A percentile compares a stretch with the other conserved stretches of the same genome.
Evolutionary conservation across 2,113 vertebrate genomes (phyloP).

Genomic region (Odontophorus gujanensis): DNA sequence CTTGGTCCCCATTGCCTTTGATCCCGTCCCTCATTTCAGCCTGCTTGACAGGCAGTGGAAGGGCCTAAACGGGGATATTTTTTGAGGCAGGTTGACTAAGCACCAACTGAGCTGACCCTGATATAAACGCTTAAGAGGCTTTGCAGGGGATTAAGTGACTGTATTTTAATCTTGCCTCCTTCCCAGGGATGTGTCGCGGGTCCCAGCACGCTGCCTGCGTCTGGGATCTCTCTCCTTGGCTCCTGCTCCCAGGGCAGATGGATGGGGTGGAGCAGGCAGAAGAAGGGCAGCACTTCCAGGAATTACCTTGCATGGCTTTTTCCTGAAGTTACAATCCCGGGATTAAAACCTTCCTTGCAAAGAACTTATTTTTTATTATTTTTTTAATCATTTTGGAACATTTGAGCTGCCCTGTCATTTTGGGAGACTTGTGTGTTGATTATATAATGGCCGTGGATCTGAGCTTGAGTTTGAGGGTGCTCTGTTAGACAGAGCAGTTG

Average conservation of each 20-base stretch:
- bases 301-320: conserved; percentile 25
- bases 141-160: conserved; percentile 77
- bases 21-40: conserved; percentile 30
- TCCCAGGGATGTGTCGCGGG: background rate
- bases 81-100: conserved; percentile 62
- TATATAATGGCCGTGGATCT: background rate
- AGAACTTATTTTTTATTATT: background rate
- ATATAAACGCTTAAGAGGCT: conserved; percentile 79
- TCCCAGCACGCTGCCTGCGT: background rate
- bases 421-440: conserved; percentile 32
- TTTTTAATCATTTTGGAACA: background rate
- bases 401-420: conserved; percentile 5
- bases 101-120: conserved; percentile 72
- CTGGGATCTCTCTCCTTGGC: background rate
- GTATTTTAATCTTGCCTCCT: conserved; percentile 74
- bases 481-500: background rate
- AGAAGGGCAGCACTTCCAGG: background rate
- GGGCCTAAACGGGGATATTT: conserved; percentile 61
- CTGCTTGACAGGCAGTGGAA: conserved; percentile 33
- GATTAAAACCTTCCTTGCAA: conserved; percentile 3
- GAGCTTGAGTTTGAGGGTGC: background rate
- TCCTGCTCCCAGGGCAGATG: background rate
- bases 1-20: background rate
- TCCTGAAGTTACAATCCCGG: conserved; percentile 33
- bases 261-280: background rate